Conservation (phyloP, 2,797 vertebrate genomes). For the Smutsia gigantea region DNA sequence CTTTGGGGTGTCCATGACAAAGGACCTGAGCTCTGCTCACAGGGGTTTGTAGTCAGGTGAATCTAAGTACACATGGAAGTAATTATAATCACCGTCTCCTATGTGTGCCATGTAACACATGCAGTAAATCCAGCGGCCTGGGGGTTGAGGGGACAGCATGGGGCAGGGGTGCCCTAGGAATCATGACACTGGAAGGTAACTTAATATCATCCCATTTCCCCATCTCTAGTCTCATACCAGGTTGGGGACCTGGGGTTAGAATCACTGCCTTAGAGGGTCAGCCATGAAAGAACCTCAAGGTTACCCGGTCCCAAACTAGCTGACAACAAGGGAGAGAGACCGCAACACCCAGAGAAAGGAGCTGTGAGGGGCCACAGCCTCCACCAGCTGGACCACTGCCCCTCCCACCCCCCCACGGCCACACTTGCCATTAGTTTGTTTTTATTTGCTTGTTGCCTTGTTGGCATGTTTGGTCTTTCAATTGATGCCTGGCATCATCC, state of each 20-base stretch:
- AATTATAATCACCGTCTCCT: background rate
- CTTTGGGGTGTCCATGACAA: background rate
- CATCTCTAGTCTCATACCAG: background rate
- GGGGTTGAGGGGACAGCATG: background rate
- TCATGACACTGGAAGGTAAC: background rate
- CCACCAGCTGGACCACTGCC: background rate
- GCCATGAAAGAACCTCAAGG: background rate
- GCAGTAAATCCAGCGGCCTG: background rate
- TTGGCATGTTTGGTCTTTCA: background rate
- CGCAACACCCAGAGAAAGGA: background rate
- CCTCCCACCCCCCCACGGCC: no score
- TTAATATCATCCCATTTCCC: background rate
- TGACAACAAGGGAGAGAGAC: background rate
- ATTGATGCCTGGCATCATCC: background rate
- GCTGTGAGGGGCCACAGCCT: background rate
- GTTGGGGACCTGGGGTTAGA: background rate
- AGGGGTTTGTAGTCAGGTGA: background rate
- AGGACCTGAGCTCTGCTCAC: background rate
- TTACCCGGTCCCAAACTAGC: background rate
- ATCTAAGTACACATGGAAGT: background rate
- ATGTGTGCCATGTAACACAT: background rate
- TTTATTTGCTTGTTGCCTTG: background rate
- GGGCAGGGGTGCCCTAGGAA: background rate
- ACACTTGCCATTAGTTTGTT: background rate
- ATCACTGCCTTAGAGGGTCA: background rate